phyloP scores from a whole-genome alignment of 2,113 vertebrate genomes.

The Mobula birostris region DNA sequence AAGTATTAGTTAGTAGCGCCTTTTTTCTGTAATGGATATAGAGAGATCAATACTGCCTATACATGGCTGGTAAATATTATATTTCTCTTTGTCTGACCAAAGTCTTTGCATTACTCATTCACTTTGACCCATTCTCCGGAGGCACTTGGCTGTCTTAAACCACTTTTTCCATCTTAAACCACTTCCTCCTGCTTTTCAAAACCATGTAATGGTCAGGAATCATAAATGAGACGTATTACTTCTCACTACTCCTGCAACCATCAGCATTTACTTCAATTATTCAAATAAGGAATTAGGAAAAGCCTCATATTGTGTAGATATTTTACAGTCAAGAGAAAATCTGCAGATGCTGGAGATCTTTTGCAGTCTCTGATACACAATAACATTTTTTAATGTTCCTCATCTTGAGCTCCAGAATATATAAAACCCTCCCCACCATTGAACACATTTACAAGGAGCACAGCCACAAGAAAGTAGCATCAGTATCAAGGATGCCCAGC shows the following conservation, averaged over 20 bases:
- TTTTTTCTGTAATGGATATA: neutral
- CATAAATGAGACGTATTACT: neutral
- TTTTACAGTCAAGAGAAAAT: too few relatives aligned
- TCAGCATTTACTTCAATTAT: neutral
- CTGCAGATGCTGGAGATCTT: neutral
- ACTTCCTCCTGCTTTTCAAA: neutral
- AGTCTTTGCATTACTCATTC: neutral
- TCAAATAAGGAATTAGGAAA: neutral
- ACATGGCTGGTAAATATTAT: conserved; percentile 29
- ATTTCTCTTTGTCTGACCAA: conserved; percentile 20
- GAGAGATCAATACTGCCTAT: conserved; percentile 18
- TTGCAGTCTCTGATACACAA: neutral
- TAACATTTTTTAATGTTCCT: too few relatives aligned
- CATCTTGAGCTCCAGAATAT: neutral
- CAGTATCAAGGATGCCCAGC: too few relatives aligned
- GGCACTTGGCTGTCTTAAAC: neutral
- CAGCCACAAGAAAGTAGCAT: too few relatives aligned
- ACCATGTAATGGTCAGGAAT: neutral
- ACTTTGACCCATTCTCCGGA: neutral
- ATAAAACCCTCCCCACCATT: too few relatives aligned
- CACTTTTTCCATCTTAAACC: neutral
- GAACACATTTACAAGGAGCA: too few relatives aligned
- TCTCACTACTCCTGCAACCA: neutral
- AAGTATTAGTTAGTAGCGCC: neutral
- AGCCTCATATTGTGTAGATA: neutral